Evolutionary conservation across 1,140 invertebrate genomes (phyloP).

Genomic region (Drosophila micromelanica): DNA sequence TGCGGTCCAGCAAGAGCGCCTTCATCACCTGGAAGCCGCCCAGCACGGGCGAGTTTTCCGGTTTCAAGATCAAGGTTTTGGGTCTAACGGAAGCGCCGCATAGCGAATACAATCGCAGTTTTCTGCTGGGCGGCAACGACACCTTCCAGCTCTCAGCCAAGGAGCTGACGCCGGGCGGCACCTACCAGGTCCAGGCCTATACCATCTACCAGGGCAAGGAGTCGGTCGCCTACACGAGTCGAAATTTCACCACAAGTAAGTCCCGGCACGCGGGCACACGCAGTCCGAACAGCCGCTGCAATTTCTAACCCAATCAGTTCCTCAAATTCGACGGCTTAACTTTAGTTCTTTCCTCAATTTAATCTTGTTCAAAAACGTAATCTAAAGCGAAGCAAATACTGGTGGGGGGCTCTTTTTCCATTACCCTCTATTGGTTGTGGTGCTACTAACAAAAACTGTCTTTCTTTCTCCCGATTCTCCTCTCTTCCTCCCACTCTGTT

Average conservation of each 20-base stretch:
- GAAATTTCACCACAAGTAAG: constrained; percentile 97
- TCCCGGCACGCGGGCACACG: no score
- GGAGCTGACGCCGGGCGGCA: constrained; percentile 93
- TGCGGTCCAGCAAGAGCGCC: constrained; percentile 92
- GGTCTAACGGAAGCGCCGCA: constrained; percentile 87
- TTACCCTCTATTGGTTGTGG: no score
- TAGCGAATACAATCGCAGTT: constrained; percentile 86
- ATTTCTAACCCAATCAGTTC: no score
- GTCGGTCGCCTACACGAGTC: constrained; percentile 93
- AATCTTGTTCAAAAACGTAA: no score
- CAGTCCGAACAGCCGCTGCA: no score
- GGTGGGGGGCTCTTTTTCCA: no score
- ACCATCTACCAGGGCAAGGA: constrained; percentile 95
- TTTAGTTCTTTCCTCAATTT: no score
- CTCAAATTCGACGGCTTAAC: no score
- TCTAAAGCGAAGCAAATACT: no score
- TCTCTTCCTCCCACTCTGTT: no score
- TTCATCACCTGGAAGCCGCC: constrained; percentile 94
- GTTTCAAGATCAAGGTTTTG: constrained; percentile 90
- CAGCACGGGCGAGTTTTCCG: constrained; percentile 90
- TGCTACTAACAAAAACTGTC: no score
- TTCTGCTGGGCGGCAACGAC: constrained; percentile 88
- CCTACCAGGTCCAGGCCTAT: constrained; percentile 95
- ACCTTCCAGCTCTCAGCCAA: constrained; percentile 89
- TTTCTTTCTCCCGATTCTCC: no score